A percentile compares a stretch with the other conserved stretches of the same genome.
Evolutionary conservation across 2,797 vertebrate genomes (phyloP).

Genomic region (Tolypeutes matacus): DNA sequence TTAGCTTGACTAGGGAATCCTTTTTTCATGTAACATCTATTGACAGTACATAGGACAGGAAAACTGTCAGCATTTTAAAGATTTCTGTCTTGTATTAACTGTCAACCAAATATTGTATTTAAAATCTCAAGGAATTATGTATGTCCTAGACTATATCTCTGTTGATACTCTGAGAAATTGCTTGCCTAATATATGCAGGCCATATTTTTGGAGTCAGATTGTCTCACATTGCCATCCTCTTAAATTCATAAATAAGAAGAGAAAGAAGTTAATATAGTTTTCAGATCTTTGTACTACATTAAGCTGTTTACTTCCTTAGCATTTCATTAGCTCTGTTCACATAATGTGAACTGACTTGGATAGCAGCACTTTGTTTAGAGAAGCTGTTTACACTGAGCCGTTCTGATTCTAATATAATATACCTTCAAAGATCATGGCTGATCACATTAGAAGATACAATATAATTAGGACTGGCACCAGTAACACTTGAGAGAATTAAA

Average conservation of each 20-base stretch:
- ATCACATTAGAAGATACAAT: not conserved
- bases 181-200: not conserved
- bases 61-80: not conserved
- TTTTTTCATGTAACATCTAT: conserved; percentile 48
- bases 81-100: conserved; percentile 22
- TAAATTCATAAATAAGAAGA: conserved; percentile 38
- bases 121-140: conserved; percentile 32
- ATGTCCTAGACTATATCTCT: not conserved
- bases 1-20: not conserved
- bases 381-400: not conserved
- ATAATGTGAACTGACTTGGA: not conserved
- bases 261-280: not conserved
- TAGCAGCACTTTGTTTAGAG: conserved; percentile 16
- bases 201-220: conserved; percentile 49
- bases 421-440: not conserved
- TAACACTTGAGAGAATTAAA: conserved; percentile 45
- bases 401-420: conserved; percentile 8
- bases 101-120: not conserved
- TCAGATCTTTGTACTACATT: conserved; percentile 14
- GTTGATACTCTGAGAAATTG: not conserved
- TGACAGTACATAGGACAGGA: not conserved
- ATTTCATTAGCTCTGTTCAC: conserved; percentile 30
- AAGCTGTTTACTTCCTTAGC: conserved; percentile 46
- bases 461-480: conserved; percentile 36
- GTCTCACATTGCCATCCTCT: conserved; percentile 22